Evolutionary conservation across 2,888 invertebrate species (phyloP), one percentile per base, ranked within the genome.

Genomic region (Andrena bicolor): DNA sequence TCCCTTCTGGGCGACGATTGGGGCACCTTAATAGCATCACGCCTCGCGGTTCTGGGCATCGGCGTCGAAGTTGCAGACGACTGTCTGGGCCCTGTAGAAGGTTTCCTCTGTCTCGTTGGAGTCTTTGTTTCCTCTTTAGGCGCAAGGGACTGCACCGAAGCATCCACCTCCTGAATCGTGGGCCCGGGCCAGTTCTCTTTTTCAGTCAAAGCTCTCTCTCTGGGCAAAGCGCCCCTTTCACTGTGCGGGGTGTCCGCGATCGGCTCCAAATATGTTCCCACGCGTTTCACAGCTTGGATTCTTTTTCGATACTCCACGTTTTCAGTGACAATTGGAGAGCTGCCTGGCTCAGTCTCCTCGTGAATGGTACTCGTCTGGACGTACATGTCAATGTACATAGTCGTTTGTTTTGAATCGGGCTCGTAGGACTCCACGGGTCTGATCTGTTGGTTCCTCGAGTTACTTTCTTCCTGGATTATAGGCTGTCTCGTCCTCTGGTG

Each of bases 381-480:
- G 13, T 16, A 49, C 26, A 80, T 56, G 4, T 76, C 80, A 3
- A 80, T 26, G 30, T 35, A 13, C 16, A 63, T 30, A 8, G 13
- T 26, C 6, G n/a, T 8, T 0, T 13, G 30, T 5, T 4, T 28
- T 2, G 28, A 0, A 16, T 53, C 6, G 0, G 41, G 30, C 8
- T 30, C 69, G 10, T 63, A 10, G 2, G 2, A 2, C 23, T n/a
- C 2, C 30, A 6, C 23, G 2, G 23, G 4, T 23, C 2, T 8
- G 2, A 3, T 64, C 20, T 28, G 35, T 0, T 20, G 65, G 2
- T 48, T 61, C 2, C 1, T 3, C 0, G 7, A 8, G 20, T 6
- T 10, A 56, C 26, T 56, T 20, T 16, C 16, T 41, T 41, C 41
- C 16, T 26, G 56, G 23, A 16, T 28, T 20, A 28, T 10, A 13